Percentiles rank a stretch among this genome's conserved stretches.
These are phyloP conservation scores for Calycopis cecrops DNA, from an alignment of 1,140 invertebrate species.

Conservation along the genomic window DNA sequence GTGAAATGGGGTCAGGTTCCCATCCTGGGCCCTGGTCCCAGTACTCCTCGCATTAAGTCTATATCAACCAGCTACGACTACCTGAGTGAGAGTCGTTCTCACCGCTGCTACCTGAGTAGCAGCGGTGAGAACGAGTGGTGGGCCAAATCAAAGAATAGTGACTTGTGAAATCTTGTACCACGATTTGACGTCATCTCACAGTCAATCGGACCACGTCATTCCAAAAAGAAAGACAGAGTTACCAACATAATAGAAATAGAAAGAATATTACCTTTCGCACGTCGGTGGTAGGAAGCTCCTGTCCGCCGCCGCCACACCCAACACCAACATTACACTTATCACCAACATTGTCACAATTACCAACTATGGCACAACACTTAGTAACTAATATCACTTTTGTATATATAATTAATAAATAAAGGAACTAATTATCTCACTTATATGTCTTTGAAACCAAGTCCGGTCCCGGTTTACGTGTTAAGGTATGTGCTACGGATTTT, in stretches of 20 bases:
- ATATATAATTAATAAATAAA: conserved; percentile 29
- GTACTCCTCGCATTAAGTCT: no score
- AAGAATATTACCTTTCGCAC: conserved; percentile 55
- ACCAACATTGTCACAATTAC: conserved; percentile 33
- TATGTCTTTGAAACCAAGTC: conserved; percentile 28
- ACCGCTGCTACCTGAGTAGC: no score
- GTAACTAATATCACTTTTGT: conserved; percentile 53
- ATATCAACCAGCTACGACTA: no score
- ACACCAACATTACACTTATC: conserved; percentile 31
- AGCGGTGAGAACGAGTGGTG: no score
- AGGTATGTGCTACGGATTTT: conserved; percentile 51
- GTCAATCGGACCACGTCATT: no score
- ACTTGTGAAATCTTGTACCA: no score
- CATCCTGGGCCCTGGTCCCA: no score
- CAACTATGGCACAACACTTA: conserved; percentile 46
- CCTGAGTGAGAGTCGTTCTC: no score
- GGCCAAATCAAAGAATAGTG: no score
- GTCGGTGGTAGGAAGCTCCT: conserved; percentile 49
- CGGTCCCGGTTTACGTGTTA: conserved; percentile 46
- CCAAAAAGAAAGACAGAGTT: no score
- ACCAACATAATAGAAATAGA: background rate
- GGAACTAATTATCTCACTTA: conserved; percentile 44
- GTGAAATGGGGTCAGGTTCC: no score
- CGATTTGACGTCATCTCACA: no score
- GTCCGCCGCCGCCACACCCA: conserved; percentile 39